Percentiles rank a stretch among this genome's conserved stretches.
phyloP scores from a whole-genome alignment of 2,888 invertebrate genomes.

The Tetragnatha montana region DNA sequence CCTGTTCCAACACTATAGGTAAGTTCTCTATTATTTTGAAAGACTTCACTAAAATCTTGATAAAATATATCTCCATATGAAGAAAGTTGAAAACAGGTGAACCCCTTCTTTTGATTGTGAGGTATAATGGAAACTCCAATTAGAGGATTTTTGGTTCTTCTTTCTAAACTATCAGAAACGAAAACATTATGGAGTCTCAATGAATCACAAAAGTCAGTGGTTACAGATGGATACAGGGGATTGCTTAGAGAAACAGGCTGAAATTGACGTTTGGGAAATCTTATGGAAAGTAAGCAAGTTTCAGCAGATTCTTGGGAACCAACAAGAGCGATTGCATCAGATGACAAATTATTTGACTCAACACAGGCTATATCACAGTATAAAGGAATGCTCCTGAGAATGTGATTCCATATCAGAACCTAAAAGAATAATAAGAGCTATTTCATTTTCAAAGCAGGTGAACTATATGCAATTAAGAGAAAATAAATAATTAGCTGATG shows the following conservation, averaged over 20 bases:
- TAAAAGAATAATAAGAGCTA: slow-evolving; percentile 22
- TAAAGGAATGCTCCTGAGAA: slow-evolving; percentile 39
- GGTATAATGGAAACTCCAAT: slow-evolving; percentile 48
- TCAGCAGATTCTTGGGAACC: slow-evolving; percentile 52
- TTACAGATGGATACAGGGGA: slow-evolving; percentile 43
- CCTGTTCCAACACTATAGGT: slow-evolving; percentile 41
- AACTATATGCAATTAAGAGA: no score
- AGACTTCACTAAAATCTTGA: slow-evolving; percentile 41
- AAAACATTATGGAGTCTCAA: slow-evolving; percentile 38
- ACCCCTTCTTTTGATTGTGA: slow-evolving; percentile 32
- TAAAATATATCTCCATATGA: slow-evolving; percentile 67
- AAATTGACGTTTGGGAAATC: slow-evolving; percentile 8
- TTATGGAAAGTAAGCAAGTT: slow-evolving; percentile 33
- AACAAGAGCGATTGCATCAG: slow-evolving; percentile 30
- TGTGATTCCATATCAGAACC: slow-evolving; percentile 65
- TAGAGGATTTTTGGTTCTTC: slow-evolving; percentile 43
- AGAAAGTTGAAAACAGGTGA: slow-evolving; percentile 54
- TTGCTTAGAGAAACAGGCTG: slow-evolving; percentile 52
- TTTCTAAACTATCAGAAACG: slow-evolving; percentile 13
- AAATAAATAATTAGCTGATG: no score
- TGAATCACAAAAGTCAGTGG: slow-evolving; percentile 47
- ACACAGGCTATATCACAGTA: slow-evolving; percentile 50
- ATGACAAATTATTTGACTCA: neutral
- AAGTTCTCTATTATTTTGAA: neutral
- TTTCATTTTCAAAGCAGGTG: neutral